Base-by-base conservation (phyloP, 2,888 invertebrate species). In the Heliconius hortense region DNA sequence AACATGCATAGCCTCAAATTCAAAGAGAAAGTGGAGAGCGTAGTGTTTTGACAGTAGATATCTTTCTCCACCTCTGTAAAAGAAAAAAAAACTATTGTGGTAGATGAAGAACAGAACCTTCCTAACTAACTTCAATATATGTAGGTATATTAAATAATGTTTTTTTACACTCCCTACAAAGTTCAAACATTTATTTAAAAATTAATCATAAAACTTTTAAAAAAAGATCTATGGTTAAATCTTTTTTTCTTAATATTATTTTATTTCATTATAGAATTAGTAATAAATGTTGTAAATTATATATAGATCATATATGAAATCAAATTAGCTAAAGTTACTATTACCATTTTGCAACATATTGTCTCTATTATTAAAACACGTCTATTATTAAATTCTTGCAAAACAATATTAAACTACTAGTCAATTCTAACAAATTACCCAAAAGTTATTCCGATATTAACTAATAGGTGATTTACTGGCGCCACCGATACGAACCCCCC, bases 401-500 rank as follows among this genome's bases (percentile, higher is more conserved):
- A 31, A 68, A 28, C 13, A 28, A 69, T 13, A 69, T 56, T 69
- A 69, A 69, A 56, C 7, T 69, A 56, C 31, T n/a, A 56, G 31
- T 7, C 69, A 69, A 5, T 53, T 53, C 28, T 13, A 71, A 35
- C 56, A 71, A 71, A 71, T 26, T 21, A 39, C 39, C 71, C 26
- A 24, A 67, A 74, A 73, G 31, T 76, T 68, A 77, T 75, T 77
- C 63, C 48, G 69, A 77, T 66, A 83, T 84, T 84, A 84, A 82
- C 82, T 85, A 88, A 87, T 89, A 88, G 87, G 88, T 89, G 88
- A 89, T 89, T 88, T 88, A 83, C 85, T 84, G 92, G 92, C 93
- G 93, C 93, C 93, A 89, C 89, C 80, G 81, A 82, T 82, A 80
- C 82, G 79, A 78, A 79, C 84, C 76, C 69, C 69, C 53, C 70